Evolutionary conservation across 2,888 invertebrate genomes (phyloP).

Genomic region (Tiphia femorata): DNA sequence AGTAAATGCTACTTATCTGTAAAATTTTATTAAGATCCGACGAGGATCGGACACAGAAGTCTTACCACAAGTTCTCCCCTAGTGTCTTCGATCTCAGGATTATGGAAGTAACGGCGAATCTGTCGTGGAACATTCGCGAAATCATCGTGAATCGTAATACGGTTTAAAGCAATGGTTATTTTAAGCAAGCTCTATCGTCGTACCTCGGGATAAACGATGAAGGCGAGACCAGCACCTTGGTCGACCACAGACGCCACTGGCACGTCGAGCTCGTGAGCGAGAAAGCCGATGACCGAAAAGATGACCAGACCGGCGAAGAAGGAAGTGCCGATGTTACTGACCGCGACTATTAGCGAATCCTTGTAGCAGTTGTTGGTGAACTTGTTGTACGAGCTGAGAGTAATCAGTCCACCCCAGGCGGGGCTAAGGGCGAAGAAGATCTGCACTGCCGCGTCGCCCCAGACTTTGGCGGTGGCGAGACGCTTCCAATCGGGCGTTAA

Average conservation of each 20-base stretch:
- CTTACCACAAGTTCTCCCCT: too few species aligned
- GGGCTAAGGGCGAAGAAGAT: slow-evolving; percentile 90
- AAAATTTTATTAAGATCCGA: too few species aligned
- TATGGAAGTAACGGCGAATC: too few species aligned
- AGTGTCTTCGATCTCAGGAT: too few species aligned
- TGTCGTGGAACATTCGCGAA: too few species aligned
- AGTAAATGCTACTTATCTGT: too few species aligned
- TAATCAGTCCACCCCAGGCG: slow-evolving; percentile 89
- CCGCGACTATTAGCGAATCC: slow-evolving; percentile 82
- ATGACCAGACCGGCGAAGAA: slow-evolving; percentile 86
- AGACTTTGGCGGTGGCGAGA: slow-evolving; percentile 81
- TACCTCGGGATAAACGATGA: slow-evolving; percentile 88
- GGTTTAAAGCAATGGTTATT: not conserved
- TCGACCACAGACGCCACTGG: slow-evolving; percentile 80
- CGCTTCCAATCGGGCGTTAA: slow-evolving; percentile 83
- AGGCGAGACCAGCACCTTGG: slow-evolving; percentile 84
- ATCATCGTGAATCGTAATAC: too few species aligned
- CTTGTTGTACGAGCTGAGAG: slow-evolving; percentile 87
- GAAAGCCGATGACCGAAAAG: slow-evolving; percentile 85
- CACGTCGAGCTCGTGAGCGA: slow-evolving; percentile 82
- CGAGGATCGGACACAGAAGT: too few species aligned
- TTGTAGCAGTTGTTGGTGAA: slow-evolving; percentile 87
- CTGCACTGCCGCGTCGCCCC: slow-evolving; percentile 88
- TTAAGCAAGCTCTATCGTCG: too few species aligned
- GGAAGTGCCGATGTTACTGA: slow-evolving; percentile 83